A percentile compares a stretch with the other conserved stretches of the same genome.
Evolutionary conservation across 2,113 vertebrate genomes (phyloP).

Genomic region (Cyanoderma ruficeps): DNA sequence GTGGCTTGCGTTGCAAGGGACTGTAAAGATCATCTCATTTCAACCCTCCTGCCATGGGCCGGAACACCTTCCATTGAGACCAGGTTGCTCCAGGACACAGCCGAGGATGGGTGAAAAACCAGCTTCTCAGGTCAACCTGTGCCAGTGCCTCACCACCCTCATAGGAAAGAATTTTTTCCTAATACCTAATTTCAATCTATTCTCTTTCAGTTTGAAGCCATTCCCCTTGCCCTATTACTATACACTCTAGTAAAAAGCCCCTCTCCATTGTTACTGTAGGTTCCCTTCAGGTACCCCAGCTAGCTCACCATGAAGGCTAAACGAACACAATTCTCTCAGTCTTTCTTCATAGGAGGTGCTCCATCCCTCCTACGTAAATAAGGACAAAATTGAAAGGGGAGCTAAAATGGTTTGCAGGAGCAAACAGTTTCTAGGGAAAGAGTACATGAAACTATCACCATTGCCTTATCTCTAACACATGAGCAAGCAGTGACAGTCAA

Average conservation of each 20-base stretch:
- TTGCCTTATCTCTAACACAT: not conserved
- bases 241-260: not conserved
- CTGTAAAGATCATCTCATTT: not conserved
- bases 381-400: not conserved
- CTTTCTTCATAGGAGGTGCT: not conserved
- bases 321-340: not conserved
- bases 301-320: not conserved
- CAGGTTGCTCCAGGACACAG: not conserved
- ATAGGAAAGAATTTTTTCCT: not conserved
- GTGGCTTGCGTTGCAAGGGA: not conserved
- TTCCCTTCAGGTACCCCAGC: not conserved
- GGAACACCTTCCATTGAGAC: not conserved
- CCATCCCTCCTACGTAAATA: not conserved
- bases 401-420: not conserved
- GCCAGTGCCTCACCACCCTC: not conserved
- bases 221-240: not conserved
- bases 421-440: not conserved
- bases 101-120: not conserved
- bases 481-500: not conserved
- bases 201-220: not conserved
- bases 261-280: not conserved
- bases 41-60: not conserved
- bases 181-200: not conserved
- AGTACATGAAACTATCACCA: not conserved
- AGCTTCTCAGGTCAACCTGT: not conserved